Percentiles rank a stretch among this genome's conserved stretches.
These are phyloP conservation scores for Ardeotis arabs DNA, from an alignment of 2,113 vertebrate genomes.

Conservation along the genomic window DNA sequence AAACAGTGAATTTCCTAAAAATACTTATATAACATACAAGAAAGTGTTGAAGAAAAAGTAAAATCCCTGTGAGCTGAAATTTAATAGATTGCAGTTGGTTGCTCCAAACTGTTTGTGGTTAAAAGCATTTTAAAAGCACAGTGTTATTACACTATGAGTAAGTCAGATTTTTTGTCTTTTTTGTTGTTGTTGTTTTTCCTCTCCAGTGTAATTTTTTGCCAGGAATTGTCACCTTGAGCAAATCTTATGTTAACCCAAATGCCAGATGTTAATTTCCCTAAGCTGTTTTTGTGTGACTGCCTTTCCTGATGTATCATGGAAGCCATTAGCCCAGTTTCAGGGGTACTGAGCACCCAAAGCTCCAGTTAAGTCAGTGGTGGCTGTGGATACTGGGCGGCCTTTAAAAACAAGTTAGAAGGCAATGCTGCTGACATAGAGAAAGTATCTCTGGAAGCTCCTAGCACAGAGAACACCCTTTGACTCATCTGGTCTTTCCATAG, in stretches of 20 bases:
- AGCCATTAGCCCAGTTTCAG: neutral
- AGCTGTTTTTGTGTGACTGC: neutral
- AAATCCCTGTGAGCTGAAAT: constrained; percentile 68
- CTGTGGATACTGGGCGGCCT: neutral
- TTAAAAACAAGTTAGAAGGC: neutral
- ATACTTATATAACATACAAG: constrained; percentile 57
- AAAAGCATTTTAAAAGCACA: constrained; percentile 68
- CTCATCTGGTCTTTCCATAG: constrained; percentile 43
- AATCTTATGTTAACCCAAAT: constrained; percentile 45
- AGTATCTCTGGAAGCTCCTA: neutral
- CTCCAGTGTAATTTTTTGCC: constrained; percentile 42
- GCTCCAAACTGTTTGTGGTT: constrained; percentile 73
- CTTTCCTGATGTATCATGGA: constrained; percentile 7
- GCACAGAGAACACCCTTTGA: constrained; percentile 10
- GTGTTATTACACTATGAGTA: constrained; percentile 62
- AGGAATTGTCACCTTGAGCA: constrained; percentile 54
- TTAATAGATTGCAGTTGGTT: constrained; percentile 72
- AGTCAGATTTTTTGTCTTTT: constrained; percentile 39
- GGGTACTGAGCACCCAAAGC: neutral
- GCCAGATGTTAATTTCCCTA: constrained; percentile 39
- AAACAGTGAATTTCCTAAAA: constrained; percentile 64
- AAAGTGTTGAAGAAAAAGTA: constrained; percentile 58
- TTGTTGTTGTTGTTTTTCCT: neutral
- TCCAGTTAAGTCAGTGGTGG: neutral
- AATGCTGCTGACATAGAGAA: neutral